Evolutionary conservation across 2,888 invertebrate genomes (phyloP), one percentile per base, ranked within the genome.

Genomic region (Trachelus troglodyta): DNA sequence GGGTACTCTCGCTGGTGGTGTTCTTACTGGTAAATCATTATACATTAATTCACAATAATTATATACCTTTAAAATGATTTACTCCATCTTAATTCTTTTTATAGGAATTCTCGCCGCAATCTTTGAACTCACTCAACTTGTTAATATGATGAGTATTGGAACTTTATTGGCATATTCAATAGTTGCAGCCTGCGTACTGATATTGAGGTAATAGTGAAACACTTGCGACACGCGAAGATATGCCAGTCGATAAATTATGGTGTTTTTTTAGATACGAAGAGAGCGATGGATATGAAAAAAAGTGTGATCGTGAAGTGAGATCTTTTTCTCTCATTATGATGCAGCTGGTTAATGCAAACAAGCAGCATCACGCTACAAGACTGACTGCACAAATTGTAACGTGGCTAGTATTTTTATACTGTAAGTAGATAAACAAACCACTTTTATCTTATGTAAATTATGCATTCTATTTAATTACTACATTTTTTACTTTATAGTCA

Each of bases 121-220:
- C 76, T 96, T 98, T 88, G 95, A 98, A 88, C 92, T 98, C 80
- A 94, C 94, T 15, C 96, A 97, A 85, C 92, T 98, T 76, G 96
- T 98, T 34, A 96, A 96, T 88, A 96, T 98, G 94, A 96, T 98
- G 94, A 97, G 97, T 0, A 97, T 98, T 87, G 97, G 97, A 11
- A 97, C 97, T 0, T 92, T 97, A 33, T 92, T 97, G 77, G 97
- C 97, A 0, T 98, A 98, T 91, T 96, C 97, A 0, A 96, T 98
- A 90, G 98, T 98, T 3, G 97, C 97, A 1, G 95, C 96, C 4
- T 97, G 97, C 85, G 96, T 98, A 0, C 93, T 98, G 15, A 93
- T 98, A 76, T 92, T 98, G 11, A 94, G 97, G 94, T 97, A 93
- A 85, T 77, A 74, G 15, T 31, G 76, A 74, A 56, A 23, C 9